These are phyloP conservation scores for Acanthurus leucopareius DNA, from an alignment of 2,797 vertebrate genomes.

Conservation along the genomic window DNA sequence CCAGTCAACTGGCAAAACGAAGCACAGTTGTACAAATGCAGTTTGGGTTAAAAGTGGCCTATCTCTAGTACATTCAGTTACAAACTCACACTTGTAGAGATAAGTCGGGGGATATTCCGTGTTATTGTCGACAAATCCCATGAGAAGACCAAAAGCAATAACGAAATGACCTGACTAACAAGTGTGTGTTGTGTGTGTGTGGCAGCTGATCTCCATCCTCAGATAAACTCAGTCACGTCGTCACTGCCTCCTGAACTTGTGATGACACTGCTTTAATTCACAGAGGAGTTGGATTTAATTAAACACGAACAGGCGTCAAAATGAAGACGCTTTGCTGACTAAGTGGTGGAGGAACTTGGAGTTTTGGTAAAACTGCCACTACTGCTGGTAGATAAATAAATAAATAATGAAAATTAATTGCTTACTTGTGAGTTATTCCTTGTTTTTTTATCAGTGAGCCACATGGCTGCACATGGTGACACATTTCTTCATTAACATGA, in stretches of 20 bases:
- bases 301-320: neutral
- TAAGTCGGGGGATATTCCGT: slow-evolving; percentile 9
- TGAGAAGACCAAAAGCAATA: neutral
- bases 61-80: slow-evolving; percentile 87
- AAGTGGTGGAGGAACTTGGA: neutral
- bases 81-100: slow-evolving; percentile 66
- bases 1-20: slow-evolving; percentile 71
- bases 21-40: slow-evolving; percentile 73
- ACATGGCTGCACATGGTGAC: neutral
- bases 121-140: slow-evolving; percentile 30
- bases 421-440: neutral
- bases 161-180: neutral
- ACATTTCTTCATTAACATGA: neutral
- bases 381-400: neutral
- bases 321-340: neutral
- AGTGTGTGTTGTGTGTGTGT: neutral
- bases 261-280: neutral
- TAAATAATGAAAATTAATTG: neutral
- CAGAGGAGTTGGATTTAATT: slow-evolving; percentile 26
- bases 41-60: slow-evolving; percentile 72
- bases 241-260: neutral
- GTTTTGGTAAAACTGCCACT: neutral
- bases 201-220: neutral
- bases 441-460: neutral
- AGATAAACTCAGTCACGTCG: slow-evolving; percentile 1